Conservation (phyloP, 2,113 vertebrate genomes). For the Oenanthe oenanthe region DNA sequence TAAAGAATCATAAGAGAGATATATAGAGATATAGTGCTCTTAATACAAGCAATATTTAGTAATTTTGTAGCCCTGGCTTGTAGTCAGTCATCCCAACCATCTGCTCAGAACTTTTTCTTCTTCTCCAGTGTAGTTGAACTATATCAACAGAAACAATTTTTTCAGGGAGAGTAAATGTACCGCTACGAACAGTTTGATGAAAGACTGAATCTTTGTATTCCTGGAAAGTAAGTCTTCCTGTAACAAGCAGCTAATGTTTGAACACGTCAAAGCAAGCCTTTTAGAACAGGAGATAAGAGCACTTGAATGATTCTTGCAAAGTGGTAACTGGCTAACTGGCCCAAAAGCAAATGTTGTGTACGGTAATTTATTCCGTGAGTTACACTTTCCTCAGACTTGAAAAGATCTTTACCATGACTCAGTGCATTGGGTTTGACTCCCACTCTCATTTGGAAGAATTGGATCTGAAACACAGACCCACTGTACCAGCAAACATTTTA, state of each 20-base stretch:
- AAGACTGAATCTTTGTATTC: slow-evolving; percentile 50
- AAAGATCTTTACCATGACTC: slow-evolving; percentile 33
- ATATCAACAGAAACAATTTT: slow-evolving; percentile 63
- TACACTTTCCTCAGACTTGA: slow-evolving; percentile 4
- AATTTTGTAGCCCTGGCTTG: slow-evolving; percentile 28
- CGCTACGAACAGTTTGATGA: slow-evolving; percentile 7
- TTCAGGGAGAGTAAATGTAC: slow-evolving; percentile 54
- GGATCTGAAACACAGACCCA: background rate
- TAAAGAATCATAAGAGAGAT: background rate
- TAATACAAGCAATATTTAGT: slow-evolving; percentile 38
- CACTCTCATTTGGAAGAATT: background rate
- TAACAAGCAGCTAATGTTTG: slow-evolving; percentile 56
- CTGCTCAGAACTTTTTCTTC: slow-evolving; percentile 62
- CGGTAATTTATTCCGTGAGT: slow-evolving; percentile 29
- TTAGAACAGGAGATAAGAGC: slow-evolving; percentile 52
- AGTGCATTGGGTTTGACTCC: background rate
- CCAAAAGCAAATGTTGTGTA: slow-evolving; percentile 40
- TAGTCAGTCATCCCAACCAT: slow-evolving; percentile 57
- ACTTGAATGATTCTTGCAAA: slow-evolving; percentile 39
- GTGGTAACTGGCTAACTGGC: slow-evolving; percentile 34
- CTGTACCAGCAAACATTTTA: background rate
- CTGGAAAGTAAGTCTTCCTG: slow-evolving; percentile 49
- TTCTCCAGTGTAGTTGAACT: slow-evolving; percentile 58
- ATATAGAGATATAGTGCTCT: background rate
- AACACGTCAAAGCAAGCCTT: slow-evolving; percentile 44